These are phyloP conservation scores for Yponomeuta sedellus DNA, from an alignment of 2,888 invertebrate genomes.

Conservation along the genomic window DNA sequence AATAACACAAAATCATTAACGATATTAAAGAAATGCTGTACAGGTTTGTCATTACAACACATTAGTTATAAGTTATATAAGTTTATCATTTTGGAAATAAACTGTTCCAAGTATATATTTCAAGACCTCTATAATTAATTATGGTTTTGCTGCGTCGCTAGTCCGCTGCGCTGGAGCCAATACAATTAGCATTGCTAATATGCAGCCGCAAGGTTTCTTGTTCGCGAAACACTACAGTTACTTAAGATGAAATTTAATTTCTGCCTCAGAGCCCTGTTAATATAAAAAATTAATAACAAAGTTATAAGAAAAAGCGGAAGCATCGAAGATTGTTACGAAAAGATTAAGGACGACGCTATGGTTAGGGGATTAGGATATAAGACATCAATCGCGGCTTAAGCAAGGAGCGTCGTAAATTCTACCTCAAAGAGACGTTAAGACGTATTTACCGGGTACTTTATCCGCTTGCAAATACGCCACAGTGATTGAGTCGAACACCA, in stretches of 20 bases:
- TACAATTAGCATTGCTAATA: conserved; percentile 22
- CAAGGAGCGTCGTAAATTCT: conserved; percentile 8
- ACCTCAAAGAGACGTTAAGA: conserved; percentile 14
- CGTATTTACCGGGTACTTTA: conserved; percentile 12
- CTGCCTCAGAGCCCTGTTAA: neutral
- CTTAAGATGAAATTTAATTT: conserved; percentile 18
- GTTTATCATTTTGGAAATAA: too few relatives aligned
- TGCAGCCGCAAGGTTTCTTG: conserved; percentile 17
- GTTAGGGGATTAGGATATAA: neutral
- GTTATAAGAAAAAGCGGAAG: neutral
- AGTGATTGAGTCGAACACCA: conserved; percentile 9
- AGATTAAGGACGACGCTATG: conserved; percentile 3
- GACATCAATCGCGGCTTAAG: neutral
- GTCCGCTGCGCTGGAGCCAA: conserved; percentile 5
- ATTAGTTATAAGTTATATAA: too few relatives aligned
- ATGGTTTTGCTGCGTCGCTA: neutral
- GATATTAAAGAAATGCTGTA: too few relatives aligned
- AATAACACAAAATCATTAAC: too few relatives aligned
- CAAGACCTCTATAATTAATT: conserved; percentile 4
- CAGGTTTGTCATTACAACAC: too few relatives aligned
- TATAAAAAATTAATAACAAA: conserved; percentile 10
- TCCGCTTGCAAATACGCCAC: neutral
- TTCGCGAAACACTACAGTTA: conserved; percentile 21
- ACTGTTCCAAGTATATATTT: too few relatives aligned
- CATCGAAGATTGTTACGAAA: neutral